Evolutionary conservation across 2,113 vertebrate species (phyloP), one percentile per base, ranked within the genome.

Genomic region (Nematolebias whitei): DNA sequence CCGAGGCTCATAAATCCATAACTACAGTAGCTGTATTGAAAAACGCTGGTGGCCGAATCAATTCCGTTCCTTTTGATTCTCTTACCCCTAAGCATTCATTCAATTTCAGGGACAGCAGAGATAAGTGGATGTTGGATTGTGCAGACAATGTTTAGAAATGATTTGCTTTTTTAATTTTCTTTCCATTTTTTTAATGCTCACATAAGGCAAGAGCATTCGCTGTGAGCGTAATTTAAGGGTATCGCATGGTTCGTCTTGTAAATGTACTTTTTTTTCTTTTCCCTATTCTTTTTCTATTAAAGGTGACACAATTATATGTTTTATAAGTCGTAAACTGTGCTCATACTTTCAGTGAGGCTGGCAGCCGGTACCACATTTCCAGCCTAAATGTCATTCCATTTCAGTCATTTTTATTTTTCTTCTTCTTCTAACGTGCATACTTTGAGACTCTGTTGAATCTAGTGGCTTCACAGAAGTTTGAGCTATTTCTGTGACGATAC

Each of bases 401-500:
- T 74, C 2, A 22, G 9, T 48, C 55, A 12, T 19, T 35, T 35
- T 10, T 29, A 29, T 24, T 64, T 59, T 16, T 26, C 24, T 15
- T 14, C 23, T 68, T 5, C 10, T 23, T 24, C 41, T 49, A 43
- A 39, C 50, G 41, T 47, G 47, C 50, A 20, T 49, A 60, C 29
- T 65, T 58, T 66, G 51, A 76, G 44, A 70, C 57, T 58, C 55
- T 19, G 77, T 63, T 59, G 52, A 72, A 73, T 79, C 43, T 39
- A 24, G 61, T 16, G 15, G 47, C 56, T 80, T 10, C 16, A 2
- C 7, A 67, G 63, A 71, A 85, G 71, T 80, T 74, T 62, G 73
- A 71, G 38, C 69, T 71, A 66, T 85, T 73, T 84, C 63, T 70
- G 68, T 74, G 71, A 61, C 67, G 76, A 75, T 75, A 74, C 55